phyloP scores from a whole-genome alignment of 2,888 invertebrate genomes.

The Andrena praecox region DNA sequence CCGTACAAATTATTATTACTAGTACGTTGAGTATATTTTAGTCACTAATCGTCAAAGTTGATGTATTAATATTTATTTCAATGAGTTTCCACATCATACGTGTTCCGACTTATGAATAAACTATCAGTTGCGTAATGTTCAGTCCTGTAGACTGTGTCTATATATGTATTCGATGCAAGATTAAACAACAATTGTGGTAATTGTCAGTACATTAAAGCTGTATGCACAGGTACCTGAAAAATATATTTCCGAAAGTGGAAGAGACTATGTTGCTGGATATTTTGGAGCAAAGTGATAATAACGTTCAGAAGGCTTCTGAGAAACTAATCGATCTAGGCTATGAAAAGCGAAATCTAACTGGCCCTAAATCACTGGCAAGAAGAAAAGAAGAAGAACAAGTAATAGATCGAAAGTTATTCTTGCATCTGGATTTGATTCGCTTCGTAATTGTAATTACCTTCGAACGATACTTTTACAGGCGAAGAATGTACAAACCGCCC shows the following conservation, averaged over 20 bases:
- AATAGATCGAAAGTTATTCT: conserved; percentile 26
- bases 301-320: conserved; percentile 95
- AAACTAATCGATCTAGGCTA: conserved; percentile 93
- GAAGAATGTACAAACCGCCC: conserved; percentile 71
- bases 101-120: conserved; percentile 23
- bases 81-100: conserved; percentile 28
- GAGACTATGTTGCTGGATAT: conserved; percentile 94
- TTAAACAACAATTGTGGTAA: conserved; percentile 14
- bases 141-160: conserved; percentile 50
- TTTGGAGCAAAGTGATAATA: conserved; percentile 94
- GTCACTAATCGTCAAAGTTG: conserved; percentile 15
- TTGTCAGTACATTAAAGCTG: conserved; percentile 36
- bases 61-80: conserved; percentile 19
- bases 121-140: conserved; percentile 33
- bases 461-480: conserved; percentile 49
- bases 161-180: conserved; percentile 36
- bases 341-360: conserved; percentile 90
- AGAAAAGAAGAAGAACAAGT: conserved; percentile 83
- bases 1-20: conserved; percentile 43
- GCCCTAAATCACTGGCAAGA: conserved; percentile 86
- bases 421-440: not conserved
- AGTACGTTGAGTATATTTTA: conserved; percentile 30
- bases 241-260: conserved; percentile 95
- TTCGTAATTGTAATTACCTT: conserved; percentile 15
- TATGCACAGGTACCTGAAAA: conserved; percentile 92